Base-by-base conservation (phyloP, 2,888 invertebrate species). In the Xanthostigma xanthostigma region DNA sequence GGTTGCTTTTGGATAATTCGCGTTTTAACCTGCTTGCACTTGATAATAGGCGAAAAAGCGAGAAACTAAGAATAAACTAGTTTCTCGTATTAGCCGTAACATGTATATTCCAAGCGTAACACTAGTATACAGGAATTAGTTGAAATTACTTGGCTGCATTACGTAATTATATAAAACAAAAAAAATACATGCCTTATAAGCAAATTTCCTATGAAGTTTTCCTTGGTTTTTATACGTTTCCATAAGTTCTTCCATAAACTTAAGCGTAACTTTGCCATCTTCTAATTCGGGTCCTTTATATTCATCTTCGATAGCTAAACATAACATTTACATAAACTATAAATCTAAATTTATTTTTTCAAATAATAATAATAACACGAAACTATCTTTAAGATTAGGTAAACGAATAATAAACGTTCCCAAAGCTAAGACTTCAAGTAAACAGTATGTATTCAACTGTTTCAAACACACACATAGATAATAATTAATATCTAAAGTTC, bases 151-250 rank as follows among this genome's bases (percentile, higher is more conserved):
- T 27, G 27, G 27, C 27, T 3, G 27, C 4, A 17, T 17, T 17
- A 17, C 17, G 13, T 14, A 39, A 38, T 43, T 33, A 13, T 44
- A 27, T 6, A 27, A 6, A 17, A 27, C 3, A 27, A 27, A 5
- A 6, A 27, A 1, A 27, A 27, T 27, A 27, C 27, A n/a, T 68
- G 89, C 92, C 78, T 94, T 90, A 67, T 91, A 97, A 27, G 97
- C 98, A 75, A 86, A 96, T 75, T 92, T 96, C 61, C 88, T 81
- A 73, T 98, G 98, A 52, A 99, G 71, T 70, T 85, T 91, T 62
- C 91, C 91, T 68, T 96, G 88, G 47, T 83, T 78, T 67, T 87
- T 91, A 66, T 88, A 98, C 62, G 84, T 79, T 55, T 88, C 81
- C 79, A 97, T 84, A 48, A 99, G 74, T 47, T 91, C 84, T 49